Conservation (phyloP, 2,113 vertebrate genomes). For the Clarias batrachus region DNA sequence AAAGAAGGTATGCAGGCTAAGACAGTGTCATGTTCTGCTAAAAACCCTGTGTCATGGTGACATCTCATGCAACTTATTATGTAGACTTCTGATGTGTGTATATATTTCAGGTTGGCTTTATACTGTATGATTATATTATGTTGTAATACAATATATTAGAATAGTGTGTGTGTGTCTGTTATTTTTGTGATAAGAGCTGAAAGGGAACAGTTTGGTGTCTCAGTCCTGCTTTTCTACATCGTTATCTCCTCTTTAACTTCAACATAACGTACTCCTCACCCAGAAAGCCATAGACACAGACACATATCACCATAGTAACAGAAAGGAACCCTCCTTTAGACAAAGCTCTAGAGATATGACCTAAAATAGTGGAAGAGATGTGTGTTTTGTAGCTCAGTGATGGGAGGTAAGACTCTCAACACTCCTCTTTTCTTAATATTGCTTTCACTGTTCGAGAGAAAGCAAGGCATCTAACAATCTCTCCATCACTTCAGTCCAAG, state of each 20-base stretch:
- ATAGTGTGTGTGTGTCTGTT: neutral
- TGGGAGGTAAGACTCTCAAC: neutral
- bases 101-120: no score
- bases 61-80: no score
- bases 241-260: slow-evolving; percentile 76
- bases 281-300: slow-evolving; percentile 9
- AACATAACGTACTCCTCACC: slow-evolving; percentile 45
- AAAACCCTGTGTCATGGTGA: no score
- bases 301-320: slow-evolving; percentile 29
- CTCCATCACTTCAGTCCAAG: neutral
- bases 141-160: neutral
- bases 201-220: slow-evolving; percentile 72
- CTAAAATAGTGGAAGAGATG: slow-evolving; percentile 37
- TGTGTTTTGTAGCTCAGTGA: slow-evolving; percentile 3
- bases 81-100: no score
- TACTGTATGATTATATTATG: no score
- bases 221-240: slow-evolving; percentile 70
- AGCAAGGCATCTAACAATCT: neutral
- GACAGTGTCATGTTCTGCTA: no score
- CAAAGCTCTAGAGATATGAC: slow-evolving; percentile 41
- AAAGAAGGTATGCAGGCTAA: no score
- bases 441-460: neutral
- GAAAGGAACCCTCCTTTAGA: slow-evolving; percentile 34
- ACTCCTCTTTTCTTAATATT: neutral
- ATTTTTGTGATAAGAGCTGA: slow-evolving; percentile 52